Base-by-base conservation (phyloP, 1,140 invertebrate species). In the Homalodisca vitripennis region DNA sequence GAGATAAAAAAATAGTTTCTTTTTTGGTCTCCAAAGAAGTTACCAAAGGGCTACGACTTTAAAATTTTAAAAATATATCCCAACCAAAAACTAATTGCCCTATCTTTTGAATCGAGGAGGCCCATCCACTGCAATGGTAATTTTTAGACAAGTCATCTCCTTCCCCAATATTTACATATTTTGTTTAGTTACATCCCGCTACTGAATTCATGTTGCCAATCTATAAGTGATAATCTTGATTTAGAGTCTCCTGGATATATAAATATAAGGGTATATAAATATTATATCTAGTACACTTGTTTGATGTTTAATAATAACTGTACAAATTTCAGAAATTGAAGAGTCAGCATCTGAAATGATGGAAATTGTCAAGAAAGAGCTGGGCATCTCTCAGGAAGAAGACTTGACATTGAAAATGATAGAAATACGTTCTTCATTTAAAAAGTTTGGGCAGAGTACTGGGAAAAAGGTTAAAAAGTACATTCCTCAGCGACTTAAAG, bases 401-500 rank as follows among this genome's bases (percentile, higher is more conserved):
- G 51, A 69, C 62, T 34, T 72, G 48, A 13, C 31, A 3, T 62
- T 68, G 17, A 65, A 48, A 34, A 60, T 71, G 13, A 66, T 70
- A 3, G 64, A 71, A n/a, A 67, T 78, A 26, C 69, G 68, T 71
- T 70, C 66, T 64, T 74, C 73, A 20, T 79, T 79, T 72, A 80
- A 79, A 69, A 75, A 74, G 60, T 69, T 71, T 63, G 70, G 72
- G 60, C 69, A 53, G 6, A 68, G 51, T 32, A 70, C 62, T 66
- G 70, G 68, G 13, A 76, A 75, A 30, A 79, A 76, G 69, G 69
- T 57, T 22, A 78, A 76, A 66, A 77, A 77, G 62, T 74, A 77
- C 72, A 74, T 80, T 51, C 81, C 81, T 55, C 75, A 77, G 68
- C 74, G 80, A 34, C 71, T 81, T 34, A 78, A 79, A 75, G 80